Evolutionary conservation across 2,113 vertebrate genomes (phyloP), one percentile per base, ranked within the genome.

Genomic region (Eudyptes chrysolophus): DNA sequence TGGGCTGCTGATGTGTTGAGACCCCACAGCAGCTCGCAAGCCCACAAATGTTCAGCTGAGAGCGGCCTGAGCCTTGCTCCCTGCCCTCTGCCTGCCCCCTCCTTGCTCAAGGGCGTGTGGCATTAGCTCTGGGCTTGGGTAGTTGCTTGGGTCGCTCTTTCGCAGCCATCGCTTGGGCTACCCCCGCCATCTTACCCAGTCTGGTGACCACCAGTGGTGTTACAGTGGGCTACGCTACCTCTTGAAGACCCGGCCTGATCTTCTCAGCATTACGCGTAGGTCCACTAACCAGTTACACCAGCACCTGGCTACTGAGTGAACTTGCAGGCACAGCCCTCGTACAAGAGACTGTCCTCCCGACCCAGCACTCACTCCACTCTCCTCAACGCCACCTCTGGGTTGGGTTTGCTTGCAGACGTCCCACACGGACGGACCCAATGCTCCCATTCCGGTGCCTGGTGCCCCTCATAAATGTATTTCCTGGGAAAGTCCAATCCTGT

Each of bases 351-450:
- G n/a, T 70, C 21, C 30, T 54, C 34, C 46, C 1, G 1, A 32
- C 25, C 14, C 30, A 9, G 29, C 55, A 5, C 32, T 55, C 51
- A 3, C 25, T 52, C 52, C 17, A 3, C 18, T 48, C 29, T 25
- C 62, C 79, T 46, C 54, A 38, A 12, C 1, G 0, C 15, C 6
- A 2, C 19, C 27, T 29, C 36, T 29, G 27, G 32, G 10, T 25
- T 52, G 46, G 17, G 18, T 51, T 42, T 74, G 16, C 30, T 34
- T 34, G 38, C 13, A 29, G 46, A n/a, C 0, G 10, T 62, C 55
- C 48, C 72, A 19, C 3, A 1, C 2, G 9, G 49, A n/a, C 1
- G 1, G n/a, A 51, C 42, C 58, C 36, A 36, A 16, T 13, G 14
- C 12, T 6, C 26, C 22, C 44, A 25, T 85, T 13, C 26, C 21